These are phyloP conservation scores for Porites lutea DNA, from an alignment of 64 coral and sea anemone genomes.

Conservation along the genomic window DNA sequence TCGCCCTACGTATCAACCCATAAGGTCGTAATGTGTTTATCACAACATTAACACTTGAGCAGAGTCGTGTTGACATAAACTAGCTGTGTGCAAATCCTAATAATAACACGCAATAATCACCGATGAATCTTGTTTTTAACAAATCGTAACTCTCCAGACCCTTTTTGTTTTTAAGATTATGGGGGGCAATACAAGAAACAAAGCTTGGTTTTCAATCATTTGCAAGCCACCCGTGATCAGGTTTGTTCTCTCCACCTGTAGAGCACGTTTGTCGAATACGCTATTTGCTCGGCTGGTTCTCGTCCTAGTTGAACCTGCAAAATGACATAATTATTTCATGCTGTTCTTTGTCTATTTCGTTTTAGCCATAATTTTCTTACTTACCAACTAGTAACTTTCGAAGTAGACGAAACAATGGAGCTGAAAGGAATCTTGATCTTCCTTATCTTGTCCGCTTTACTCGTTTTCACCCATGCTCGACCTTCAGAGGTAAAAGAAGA, in stretches of 20 bases:
- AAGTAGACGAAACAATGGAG: not conserved
- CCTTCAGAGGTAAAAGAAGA: constrained; percentile 1
- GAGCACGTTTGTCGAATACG: not conserved
- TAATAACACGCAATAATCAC: no score
- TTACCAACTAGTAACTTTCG: not conserved
- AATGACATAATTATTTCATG: constrained; percentile 51
- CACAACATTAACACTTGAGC: no score
- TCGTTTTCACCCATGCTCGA: not conserved
- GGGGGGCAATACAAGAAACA: not conserved
- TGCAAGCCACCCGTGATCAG: not conserved
- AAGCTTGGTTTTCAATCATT: not conserved
- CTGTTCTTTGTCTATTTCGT: not conserved
- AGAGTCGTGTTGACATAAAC: no score
- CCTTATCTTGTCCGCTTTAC: constrained; percentile 7
- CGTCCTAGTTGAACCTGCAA: not conserved
- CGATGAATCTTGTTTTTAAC: no score
- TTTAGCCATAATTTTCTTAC: not conserved
- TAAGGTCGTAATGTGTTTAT: no score
- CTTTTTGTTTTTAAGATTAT: no score
- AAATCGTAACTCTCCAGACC: no score
- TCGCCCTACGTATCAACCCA: no score
- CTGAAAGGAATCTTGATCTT: not conserved
- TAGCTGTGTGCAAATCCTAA: no score
- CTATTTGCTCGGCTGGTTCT: not conserved
- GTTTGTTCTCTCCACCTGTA: not conserved